A percentile compares a stretch with the other conserved stretches of the same genome.
These are phyloP conservation scores for Rhinopomastus cyanomelas DNA, from an alignment of 2,113 vertebrate species.

Conservation along the genomic window DNA sequence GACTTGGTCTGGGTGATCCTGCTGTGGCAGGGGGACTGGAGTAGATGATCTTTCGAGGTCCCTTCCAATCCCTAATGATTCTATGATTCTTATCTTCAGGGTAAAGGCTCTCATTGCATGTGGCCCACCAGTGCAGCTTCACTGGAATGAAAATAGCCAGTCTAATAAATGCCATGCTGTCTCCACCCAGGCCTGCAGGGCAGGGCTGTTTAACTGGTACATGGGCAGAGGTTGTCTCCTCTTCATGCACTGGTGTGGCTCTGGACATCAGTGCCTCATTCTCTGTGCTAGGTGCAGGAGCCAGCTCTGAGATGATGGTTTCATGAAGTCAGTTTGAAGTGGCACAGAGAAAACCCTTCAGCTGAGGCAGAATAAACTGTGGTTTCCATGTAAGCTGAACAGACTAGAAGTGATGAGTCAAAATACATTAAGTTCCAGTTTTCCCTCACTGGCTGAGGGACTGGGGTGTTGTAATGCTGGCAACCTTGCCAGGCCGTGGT, in stretches of 20 bases:
- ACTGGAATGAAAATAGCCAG: no score
- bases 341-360: background rate
- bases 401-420: background rate
- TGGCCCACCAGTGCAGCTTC: background rate
- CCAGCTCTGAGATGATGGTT: background rate
- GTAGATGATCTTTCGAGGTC: no score
- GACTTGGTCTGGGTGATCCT: no score
- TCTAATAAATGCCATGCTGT: no score
- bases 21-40: no score
- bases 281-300: background rate
- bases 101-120: background rate
- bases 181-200: background rate
- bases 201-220: background rate
- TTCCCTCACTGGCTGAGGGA: background rate
- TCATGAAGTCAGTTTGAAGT: background rate
- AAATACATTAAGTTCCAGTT: background rate
- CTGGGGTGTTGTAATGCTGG: background rate
- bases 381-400: accelerated
- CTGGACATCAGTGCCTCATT: accelerated
- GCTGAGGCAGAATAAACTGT: background rate
- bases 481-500: background rate
- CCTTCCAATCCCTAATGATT: no score
- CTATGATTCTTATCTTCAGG: background rate
- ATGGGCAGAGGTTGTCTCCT: accelerated
- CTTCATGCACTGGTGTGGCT: background rate